Base-by-base conservation (phyloP, 2,888 invertebrate species). In the Artemia sinica region DNA sequence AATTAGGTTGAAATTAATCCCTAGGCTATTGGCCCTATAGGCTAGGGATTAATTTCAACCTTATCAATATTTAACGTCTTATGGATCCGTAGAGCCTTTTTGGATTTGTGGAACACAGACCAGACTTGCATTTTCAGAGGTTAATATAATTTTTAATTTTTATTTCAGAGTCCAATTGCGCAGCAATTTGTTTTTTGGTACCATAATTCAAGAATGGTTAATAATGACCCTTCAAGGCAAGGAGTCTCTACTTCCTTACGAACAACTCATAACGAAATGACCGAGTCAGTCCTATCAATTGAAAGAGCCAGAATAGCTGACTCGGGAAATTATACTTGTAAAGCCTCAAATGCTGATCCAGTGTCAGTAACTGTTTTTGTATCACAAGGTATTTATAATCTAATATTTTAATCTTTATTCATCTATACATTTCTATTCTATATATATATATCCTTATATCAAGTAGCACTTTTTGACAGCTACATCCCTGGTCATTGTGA, bases 141-240 rank as follows among this genome's bases (percentile, higher is more conserved):
- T 41, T 41, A 58, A 58, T 58, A 58, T 1, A 8, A 8, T n/a
- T 18, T 41, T 58, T 8, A 8, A 50, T 63, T 66, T 67, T 63
- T 72, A 74, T 83, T 84, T 6, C 83, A 91, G 89, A 91, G 91
- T 78, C 91, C 91, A 69, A 88, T 87, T 76, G 91, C 91, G 74
- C 91, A 91, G 73, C 91, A 91, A 80, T 92, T 91, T 82, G 91
- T 93, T 77, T 91, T 91, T 82, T 92, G 92, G 92, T 91, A 89
- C 81, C 91, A 91, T 82, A 91, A 92, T 81, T 87, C 88, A 79
- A 86, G 88, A 77, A 90, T 92, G 87, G 90, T 92, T 81, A 92
- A 91, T 83, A 91, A 91, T 80, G 91, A 91, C 80, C 86, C 63
- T 28, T 58, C 28, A 8, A 58, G 63, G 28, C 10, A 58, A 28